A percentile compares a stretch with the other conserved stretches of the same genome.
These are phyloP conservation scores for Chaetodon auriga DNA, from an alignment of 2,113 vertebrate species.

Conservation along the genomic window DNA sequence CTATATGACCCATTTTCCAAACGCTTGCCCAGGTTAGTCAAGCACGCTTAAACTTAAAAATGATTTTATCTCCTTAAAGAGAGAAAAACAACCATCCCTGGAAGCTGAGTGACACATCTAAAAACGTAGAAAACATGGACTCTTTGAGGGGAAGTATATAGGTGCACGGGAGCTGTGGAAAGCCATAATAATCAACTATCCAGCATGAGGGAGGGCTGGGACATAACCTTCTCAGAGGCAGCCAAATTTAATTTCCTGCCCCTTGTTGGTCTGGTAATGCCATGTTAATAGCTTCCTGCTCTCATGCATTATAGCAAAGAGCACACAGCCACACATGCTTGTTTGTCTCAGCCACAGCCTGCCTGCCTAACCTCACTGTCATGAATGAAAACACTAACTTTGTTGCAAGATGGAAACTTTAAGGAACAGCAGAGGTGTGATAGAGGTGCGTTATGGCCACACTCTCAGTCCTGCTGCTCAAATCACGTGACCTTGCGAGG, in stretches of 20 bases:
- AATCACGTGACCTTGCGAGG: no score
- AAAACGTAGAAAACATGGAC: background rate
- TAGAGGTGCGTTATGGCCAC: no score
- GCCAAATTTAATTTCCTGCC: constrained; percentile 86
- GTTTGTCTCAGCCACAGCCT: constrained; percentile 72
- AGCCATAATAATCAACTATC: constrained; percentile 79
- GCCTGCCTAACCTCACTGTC: constrained; percentile 15
- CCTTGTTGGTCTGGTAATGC: constrained; percentile 83
- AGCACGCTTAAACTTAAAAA: background rate
- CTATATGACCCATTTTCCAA: background rate
- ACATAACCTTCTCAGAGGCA: constrained; percentile 80
- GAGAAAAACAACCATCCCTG: background rate
- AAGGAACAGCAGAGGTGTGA: no score
- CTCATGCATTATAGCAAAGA: constrained; percentile 72
- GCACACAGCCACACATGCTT: constrained; percentile 53
- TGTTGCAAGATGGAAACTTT: no score
- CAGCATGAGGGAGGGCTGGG: constrained; percentile 66
- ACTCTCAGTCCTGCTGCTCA: no score
- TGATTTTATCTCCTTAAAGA: background rate
- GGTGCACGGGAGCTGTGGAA: constrained; percentile 55
- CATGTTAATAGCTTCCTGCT: constrained; percentile 86
- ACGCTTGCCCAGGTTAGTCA: background rate
- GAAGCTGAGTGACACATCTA: background rate
- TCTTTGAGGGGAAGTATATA: background rate
- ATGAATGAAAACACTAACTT: constrained; percentile 8